These are phyloP conservation scores for Portevinia maculata DNA, from an alignment of 2,888 invertebrate genomes.

Conservation along the genomic window DNA sequence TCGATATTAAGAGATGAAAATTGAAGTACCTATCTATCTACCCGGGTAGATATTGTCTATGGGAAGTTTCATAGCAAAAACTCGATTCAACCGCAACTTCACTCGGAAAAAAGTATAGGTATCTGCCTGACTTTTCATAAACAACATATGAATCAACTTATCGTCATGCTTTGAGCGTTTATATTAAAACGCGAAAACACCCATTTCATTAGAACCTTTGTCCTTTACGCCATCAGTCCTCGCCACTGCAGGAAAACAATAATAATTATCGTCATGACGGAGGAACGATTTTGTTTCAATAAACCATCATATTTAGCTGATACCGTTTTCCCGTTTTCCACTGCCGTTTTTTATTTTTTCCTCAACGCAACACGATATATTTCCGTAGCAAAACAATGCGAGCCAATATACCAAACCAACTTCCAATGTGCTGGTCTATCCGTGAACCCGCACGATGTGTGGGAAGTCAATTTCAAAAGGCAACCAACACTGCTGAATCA, in stretches of 20 bases:
- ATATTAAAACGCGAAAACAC: neutral
- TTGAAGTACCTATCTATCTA: no score
- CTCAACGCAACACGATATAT: conserved; percentile 62
- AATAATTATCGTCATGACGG: conserved; percentile 40
- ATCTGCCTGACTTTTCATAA: neutral
- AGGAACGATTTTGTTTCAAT: conserved; percentile 31
- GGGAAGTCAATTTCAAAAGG: conserved; percentile 73
- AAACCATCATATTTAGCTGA: conserved; percentile 42
- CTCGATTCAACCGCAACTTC: no score
- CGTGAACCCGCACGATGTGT: conserved; percentile 69
- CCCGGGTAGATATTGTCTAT: no score
- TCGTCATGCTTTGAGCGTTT: neutral
- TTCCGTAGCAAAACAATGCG: conserved; percentile 57
- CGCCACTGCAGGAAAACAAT: conserved; percentile 17
- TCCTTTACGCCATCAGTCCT: neutral
- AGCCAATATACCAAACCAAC: conserved; percentile 57
- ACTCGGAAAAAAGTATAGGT: neutral
- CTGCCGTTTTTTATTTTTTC: neutral
- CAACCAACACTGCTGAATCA: conserved; percentile 72
- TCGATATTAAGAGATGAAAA: no score
- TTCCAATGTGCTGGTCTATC: conserved; percentile 58
- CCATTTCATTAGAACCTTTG: neutral
- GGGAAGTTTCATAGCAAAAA: no score
- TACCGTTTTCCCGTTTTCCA: conserved; percentile 23
- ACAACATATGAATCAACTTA: neutral